Base-by-base conservation (phyloP, 1,140 invertebrate species). In the Ptiloglossa arizonensis region DNA sequence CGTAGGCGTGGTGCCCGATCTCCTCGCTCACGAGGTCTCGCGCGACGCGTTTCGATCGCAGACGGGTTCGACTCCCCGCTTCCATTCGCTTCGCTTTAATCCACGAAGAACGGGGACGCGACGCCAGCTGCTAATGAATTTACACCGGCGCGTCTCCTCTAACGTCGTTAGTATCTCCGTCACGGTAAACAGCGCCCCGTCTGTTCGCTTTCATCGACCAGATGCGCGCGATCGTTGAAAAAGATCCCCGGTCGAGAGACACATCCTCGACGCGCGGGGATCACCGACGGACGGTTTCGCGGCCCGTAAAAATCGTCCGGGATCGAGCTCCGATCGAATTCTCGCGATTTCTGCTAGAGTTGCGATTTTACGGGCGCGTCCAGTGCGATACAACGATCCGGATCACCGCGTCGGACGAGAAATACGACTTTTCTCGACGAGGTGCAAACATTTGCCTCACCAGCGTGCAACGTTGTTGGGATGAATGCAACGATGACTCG, bases 271-370 rank as follows among this genome's bases (percentile, higher is more conserved):
- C n/a, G 63, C 63, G 56, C 46, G 11, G 11, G 15, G 8, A 60
- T 67, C 13, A 48, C 59, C 54, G 41, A 4, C 35, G 0, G 17
- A n/a, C n/a, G n/a, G n/a, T n/a, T n/a, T n/a, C 5, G 56, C 0
- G 17, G 32, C 24, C 27, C 52, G 56, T 79, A 82, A 83, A 83
- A 73, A 38, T 82, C 50, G 79, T 81, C 73, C 72, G 79, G n/a
- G n/a, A n/a, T n/a, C n/a, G n/a, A n/a, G n/a, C n/a, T n/a, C n/a
- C n/a, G n/a, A n/a, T n/a, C n/a, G n/a, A n/a, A n/a, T n/a, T n/a
- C n/a, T n/a, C n/a, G n/a, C n/a, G n/a, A n/a, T n/a, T n/a, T n/a
- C n/a, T n/a, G n/a, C n/a, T n/a, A n/a, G n/a, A n/a, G n/a, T n/a
- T n/a, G n/a, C n/a, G n/a, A n/a, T n/a, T n/a, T n/a, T n/a, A 44